Conservation (phyloP, 92 coral and sea anemone genomes). For the Palythoa heliodiscus region DNA sequence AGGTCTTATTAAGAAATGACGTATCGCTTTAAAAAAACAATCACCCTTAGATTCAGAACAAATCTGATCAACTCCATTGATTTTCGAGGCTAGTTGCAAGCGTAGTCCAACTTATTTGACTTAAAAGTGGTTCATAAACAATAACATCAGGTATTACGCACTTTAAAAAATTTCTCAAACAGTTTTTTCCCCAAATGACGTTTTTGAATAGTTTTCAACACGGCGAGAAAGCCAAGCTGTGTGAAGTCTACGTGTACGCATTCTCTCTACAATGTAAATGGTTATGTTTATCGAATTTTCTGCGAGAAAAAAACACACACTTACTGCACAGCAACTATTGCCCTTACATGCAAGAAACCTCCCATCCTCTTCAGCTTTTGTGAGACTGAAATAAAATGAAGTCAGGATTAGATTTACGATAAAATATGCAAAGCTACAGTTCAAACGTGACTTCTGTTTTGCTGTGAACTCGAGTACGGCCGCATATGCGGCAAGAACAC, state of each 20-base stretch:
- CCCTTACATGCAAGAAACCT: constrained; percentile 15
- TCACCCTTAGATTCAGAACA: not conserved
- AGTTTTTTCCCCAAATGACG: not conserved
- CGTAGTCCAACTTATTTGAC: not conserved
- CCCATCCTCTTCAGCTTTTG: constrained; percentile 14
- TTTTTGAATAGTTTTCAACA: not conserved
- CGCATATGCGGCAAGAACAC: constrained; percentile 10
- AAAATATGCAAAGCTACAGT: not conserved
- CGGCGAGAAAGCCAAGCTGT: not conserved
- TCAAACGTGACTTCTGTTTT: constrained; percentile 36
- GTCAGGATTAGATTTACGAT: not conserved
- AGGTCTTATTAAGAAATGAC: not conserved
- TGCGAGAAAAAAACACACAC: not conserved
- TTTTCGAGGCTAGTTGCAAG: not conserved
- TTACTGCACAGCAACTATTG: constrained; percentile 42
- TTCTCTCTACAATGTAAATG: not conserved
- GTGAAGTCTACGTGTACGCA: not conserved
- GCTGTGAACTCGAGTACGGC: constrained; percentile 4
- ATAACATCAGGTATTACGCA: not conserved
- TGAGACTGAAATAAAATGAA: constrained; percentile 24
- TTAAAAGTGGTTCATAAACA: not conserved
- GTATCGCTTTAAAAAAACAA: not conserved
- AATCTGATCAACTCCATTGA: constrained; percentile 15
- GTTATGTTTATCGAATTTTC: not conserved
- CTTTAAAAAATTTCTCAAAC: not conserved